A percentile compares a stretch with the other conserved stretches of the same genome.
phyloP scores from a whole-genome alignment of 2,113 vertebrate genomes.

The Jacana jacana region DNA sequence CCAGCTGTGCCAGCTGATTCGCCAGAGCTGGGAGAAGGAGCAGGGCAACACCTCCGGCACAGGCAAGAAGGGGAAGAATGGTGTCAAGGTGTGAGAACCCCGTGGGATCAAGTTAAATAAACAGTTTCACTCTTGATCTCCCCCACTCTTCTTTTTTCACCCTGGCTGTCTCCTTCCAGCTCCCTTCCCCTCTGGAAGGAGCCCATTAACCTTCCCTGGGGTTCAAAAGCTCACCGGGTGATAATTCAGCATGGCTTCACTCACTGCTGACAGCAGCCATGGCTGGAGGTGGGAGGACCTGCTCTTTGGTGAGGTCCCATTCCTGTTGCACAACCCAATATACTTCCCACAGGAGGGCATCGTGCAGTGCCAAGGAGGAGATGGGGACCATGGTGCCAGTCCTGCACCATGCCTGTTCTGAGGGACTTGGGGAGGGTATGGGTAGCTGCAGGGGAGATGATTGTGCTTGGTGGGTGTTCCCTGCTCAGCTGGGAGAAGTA shows the following conservation, averaged over 20 bases:
- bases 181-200: not conserved
- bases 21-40: not conserved
- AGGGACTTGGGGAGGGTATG: not conserved
- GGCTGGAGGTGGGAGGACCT: not conserved
- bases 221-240: not conserved
- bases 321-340: accelerated
- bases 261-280: accelerated
- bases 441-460: not conserved
- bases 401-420: accelerated
- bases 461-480: not conserved
- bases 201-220: not conserved
- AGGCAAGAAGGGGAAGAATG: not conserved
- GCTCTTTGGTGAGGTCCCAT: not conserved
- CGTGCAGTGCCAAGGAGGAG: accelerated
- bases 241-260: not conserved
- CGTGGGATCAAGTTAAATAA: not conserved
- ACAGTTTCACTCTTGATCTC: not conserved
- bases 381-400: accelerated
- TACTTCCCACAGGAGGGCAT: accelerated
- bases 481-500: not conserved
- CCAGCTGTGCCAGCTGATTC: slow-evolving; percentile 18
- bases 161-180: not conserved
- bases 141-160: not conserved
- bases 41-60: accelerated
- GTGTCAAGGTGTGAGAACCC: accelerated